A percentile compares a stretch with the other conserved stretches of the same genome.
These are phyloP conservation scores for Syritta pipiens DNA, from an alignment of 2,888 invertebrate genomes.

Conservation along the genomic window DNA sequence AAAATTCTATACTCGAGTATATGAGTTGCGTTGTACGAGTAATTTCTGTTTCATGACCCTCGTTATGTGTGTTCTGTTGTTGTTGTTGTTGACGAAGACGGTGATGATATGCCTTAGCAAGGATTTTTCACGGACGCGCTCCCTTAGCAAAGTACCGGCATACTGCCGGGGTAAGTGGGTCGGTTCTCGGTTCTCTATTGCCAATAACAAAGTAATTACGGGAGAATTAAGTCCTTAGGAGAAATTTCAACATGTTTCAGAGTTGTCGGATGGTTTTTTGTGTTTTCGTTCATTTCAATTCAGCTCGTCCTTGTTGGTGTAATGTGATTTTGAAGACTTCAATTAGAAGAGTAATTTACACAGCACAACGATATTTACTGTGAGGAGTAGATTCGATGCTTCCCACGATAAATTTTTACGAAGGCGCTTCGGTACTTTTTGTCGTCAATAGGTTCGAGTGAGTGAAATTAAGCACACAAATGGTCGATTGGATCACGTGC, in stretches of 20 bases:
- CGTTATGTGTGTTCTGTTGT: slow-evolving; percentile 41
- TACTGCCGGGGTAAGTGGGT: not conserved
- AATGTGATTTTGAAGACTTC: slow-evolving; percentile 67
- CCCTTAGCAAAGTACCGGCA: not conserved
- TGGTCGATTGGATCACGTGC: no score
- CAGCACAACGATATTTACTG: slow-evolving; percentile 13
- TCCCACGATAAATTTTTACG: slow-evolving; percentile 59
- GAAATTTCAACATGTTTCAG: slow-evolving; percentile 62
- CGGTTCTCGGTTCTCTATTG: slow-evolving; percentile 50
- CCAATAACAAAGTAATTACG: slow-evolving; percentile 69
- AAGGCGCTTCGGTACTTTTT: no score
- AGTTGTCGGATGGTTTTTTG: slow-evolving; percentile 45
- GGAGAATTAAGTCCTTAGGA: slow-evolving; percentile 65
- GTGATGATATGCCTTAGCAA: slow-evolving; percentile 48
- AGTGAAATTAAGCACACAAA: no score
- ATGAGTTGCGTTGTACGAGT: no score
- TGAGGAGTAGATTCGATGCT: slow-evolving; percentile 23
- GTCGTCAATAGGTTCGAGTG: no score
- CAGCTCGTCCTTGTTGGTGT: slow-evolving; percentile 6
- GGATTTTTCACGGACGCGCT: slow-evolving; percentile 12
- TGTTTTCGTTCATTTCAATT: slow-evolving; percentile 1
- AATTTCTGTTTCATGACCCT: slow-evolving; percentile 68
- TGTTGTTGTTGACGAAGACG: slow-evolving; percentile 41
- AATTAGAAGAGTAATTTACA: slow-evolving; percentile 68
- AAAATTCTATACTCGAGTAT: slow-evolving; percentile 29